Conservation (phyloP, 2,888 invertebrate species). For the Apodemia hepburni region DNA sequence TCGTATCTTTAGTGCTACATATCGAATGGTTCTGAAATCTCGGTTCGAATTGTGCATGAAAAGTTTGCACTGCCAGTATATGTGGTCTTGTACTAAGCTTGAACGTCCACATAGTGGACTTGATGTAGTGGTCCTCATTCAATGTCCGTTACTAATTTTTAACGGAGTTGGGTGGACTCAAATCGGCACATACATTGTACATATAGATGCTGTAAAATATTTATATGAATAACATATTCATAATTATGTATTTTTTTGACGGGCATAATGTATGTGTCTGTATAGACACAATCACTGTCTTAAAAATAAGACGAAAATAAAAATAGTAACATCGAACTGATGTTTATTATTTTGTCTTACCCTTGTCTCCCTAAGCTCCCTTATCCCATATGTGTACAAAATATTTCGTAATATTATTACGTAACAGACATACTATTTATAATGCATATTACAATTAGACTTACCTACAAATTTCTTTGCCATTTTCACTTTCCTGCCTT, state of each 20-base stretch:
- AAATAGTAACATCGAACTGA: constrained; percentile 68
- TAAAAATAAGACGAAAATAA: constrained; percentile 68
- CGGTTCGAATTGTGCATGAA: constrained; percentile 54
- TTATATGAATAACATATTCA: constrained; percentile 59
- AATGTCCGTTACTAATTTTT: constrained; percentile 9
- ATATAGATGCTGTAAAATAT: constrained; percentile 77
- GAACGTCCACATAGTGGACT: constrained; percentile 63
- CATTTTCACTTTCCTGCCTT: too few relatives aligned
- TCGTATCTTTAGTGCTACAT: constrained; percentile 56
- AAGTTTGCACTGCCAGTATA: constrained; percentile 69
- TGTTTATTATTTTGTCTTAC: constrained; percentile 48
- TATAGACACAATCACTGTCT: constrained; percentile 61
- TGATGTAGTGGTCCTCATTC: constrained; percentile 37
- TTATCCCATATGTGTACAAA: background rate
- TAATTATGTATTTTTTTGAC: constrained; percentile 50
- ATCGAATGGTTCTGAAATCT: constrained; percentile 42
- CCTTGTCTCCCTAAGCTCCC: constrained; percentile 24
- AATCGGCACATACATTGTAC: constrained; percentile 60
- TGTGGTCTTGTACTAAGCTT: constrained; percentile 52
- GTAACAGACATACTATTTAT: too few relatives aligned
- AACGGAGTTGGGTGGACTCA: constrained; percentile 37
- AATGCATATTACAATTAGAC: too few relatives aligned
- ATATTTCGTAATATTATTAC: too few relatives aligned
- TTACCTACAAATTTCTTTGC: too few relatives aligned
- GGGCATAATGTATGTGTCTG: constrained; percentile 68